Evolutionary conservation across 2,797 vertebrate genomes (phyloP), one percentile per base, ranked within the genome.

Genomic region (Rousettus madagascariensis): DNA sequence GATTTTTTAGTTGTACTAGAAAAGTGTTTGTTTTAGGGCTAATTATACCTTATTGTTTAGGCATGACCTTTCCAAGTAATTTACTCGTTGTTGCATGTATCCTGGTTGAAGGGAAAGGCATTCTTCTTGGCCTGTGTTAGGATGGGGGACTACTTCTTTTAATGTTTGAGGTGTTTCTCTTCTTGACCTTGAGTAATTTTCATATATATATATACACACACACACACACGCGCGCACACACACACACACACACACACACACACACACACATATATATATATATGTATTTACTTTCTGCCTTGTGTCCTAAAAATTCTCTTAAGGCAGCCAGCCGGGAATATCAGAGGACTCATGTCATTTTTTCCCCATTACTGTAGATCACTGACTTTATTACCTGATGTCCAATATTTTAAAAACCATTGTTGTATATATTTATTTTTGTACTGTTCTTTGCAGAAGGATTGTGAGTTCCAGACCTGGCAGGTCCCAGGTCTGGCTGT

Each of bases 81-180:
- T 17, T 33, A 4, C 15, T 19, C 13, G 36, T 0, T 30, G 2
- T 12, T 63, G 36, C 30, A 2, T 28, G 3, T 19, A 24, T 13
- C 46, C 66, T 55, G 17, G 26, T 10, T 53, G 30, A 28, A 30
- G 13, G 20, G 11, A 49, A 30, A 28, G 1, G n/a, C 36, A 28
- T 3, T 28, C 8, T 1, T 49, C 33, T 33, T 61, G 7, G 30
- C 12, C 36, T 63, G 6, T n/a, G 55, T 53, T n/a, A 53, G 1
- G 3, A 15, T 5, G 12, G 36, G 5, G 2, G 13, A 10, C 4
- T 8, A 3, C 33, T 71, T 24, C 8, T 43, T 38, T 12, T 36
- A 26, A 41, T 19, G 22, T 28, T 13, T 57, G 1, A 28, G 5
- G 1, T 38, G 1, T 16, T 20, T 75, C 36, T 36, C 33, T 41